A percentile compares a stretch with the other conserved stretches of the same genome.
phyloP scores from a whole-genome alignment of 2,113 vertebrate genomes.

The Pollimyrus isidori region DNA sequence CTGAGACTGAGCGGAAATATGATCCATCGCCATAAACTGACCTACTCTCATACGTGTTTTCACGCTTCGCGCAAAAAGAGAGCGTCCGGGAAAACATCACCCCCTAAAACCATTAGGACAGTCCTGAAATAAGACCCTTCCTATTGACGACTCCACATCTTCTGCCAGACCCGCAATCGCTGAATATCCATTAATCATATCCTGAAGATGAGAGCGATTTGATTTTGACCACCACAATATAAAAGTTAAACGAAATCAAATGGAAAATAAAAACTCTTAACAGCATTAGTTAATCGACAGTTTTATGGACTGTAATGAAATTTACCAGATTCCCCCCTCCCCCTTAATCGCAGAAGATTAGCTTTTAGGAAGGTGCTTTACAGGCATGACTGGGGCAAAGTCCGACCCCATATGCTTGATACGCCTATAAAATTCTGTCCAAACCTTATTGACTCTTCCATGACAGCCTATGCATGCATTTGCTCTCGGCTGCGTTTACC shows the following conservation, averaged over 20 bases:
- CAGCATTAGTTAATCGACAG: not conserved
- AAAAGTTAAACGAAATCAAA: not conserved
- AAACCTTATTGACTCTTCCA: not conserved
- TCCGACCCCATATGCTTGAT: not conserved
- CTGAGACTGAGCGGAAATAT: not conserved
- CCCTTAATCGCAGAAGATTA: not conserved
- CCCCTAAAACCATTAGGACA: not conserved
- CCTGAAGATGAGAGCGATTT: not conserved
- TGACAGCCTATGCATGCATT: not conserved
- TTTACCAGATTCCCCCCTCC: not conserved
- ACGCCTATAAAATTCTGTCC: not conserved
- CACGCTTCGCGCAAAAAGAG: not conserved
- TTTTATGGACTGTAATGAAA: not conserved
- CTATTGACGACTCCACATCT: not conserved
- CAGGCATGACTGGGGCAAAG: not conserved
- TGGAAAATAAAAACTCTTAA: not conserved
- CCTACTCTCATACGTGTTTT: not conserved
- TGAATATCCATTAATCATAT: not conserved
- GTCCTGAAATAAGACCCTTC: not conserved
- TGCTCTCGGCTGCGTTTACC: not conserved
- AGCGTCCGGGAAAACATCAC: not conserved
- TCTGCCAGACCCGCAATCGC: not conserved
- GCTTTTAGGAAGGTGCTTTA: not conserved
- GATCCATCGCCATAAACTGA: not conserved
- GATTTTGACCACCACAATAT: not conserved